Base-by-base conservation (phyloP, 2,888 invertebrate species). In the Carpatolechia fugitivella region DNA sequence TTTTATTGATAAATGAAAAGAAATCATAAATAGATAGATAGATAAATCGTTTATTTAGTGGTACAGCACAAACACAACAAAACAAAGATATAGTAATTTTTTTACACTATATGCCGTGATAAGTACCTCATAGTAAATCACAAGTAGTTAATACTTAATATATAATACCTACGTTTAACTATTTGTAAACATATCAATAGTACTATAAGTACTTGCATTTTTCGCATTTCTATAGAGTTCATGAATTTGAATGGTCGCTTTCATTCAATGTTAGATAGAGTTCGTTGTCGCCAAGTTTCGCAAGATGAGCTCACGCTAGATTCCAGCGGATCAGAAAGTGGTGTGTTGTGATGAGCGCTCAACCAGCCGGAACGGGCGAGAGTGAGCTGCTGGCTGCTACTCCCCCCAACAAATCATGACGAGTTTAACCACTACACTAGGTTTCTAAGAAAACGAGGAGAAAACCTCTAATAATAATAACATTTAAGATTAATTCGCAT, bases 261-360 rank as follows among this genome's bases (percentile, higher is more conserved):
- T 3, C 24, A 4, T 24, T 4, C 24, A 24, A 24, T 24, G 24
- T 24, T 24, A 24, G 24, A 4, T 8, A 18, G 52, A 68, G 75
- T 71, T 74, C 70, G 69, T 72, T 76, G 74, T 71, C 73, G 58
- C 54, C 59, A 50, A 60, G 70, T 69, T 69, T 74, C 64, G 65
- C 68, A 61, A 68, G 63, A 64, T 60, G 35, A 47, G 56, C 59
- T 63, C 63, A 68, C 70, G 68, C 68, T 68, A 71, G 66, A 72
- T 72, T 70, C 71, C 71, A 63, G 61, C 59, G 57, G 64, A 66
- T 72, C 72, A 74, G 74, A 74, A 73, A 75, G 72, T 75, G 73
- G 68, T 74, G 65, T 57, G 65, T 57, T 66, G 58, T 65, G 64
- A 59, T 61, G 62, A 56, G 66, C 58, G 65, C 53, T 56, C 69